Base-by-base conservation (phyloP, 1,140 invertebrate species). In the Ips typographus region DNA sequence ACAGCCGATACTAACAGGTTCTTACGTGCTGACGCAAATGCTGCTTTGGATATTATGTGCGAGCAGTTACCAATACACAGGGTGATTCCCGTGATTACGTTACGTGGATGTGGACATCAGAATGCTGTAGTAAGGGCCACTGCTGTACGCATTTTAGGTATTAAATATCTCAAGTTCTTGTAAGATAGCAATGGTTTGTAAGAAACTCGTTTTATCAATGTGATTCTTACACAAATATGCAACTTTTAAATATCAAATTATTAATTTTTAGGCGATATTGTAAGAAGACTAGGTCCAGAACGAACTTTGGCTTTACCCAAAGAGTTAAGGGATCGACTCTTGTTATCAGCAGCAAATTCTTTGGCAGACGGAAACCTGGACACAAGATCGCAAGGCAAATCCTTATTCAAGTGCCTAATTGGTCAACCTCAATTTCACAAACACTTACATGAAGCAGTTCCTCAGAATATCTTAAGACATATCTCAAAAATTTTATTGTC, bases 1-100 rank as follows among this genome's bases (percentile, higher is more conserved):
- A 93, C 92, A 47, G 93, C 93, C 0, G 96, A 98, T 77, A 96
- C 94, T 1, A 97, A 96, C 80, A 90, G 90, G 73, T 98, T 98
- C 78, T 84, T 98, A 39, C 84, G 94, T 47, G 91, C 90, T 22
- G 95, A 98, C 80, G 90, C 93, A 6, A 90, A 92, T 22, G 83
- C 84, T n/a, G 91, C 94, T 37, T 77, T 98, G 41, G 89, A 90
- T 72, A 83, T 86, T 3, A 91, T 98, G 87, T 86, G 94, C 41
- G 88, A 91, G 56, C 85, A 88, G 76, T 77, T 91, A 49, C 85
- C 82, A 69, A 87, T 85, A 51, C 79, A 81, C 40, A 87, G 87
- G 42, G 81, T 83, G 0, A 82, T 82, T 1, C 79, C 80, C 8
- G 84, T 87, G 38, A 71, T 88, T 3, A 80, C 83, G 0, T 77